These are phyloP conservation scores for Epinotia nisella DNA, from an alignment of 2,888 invertebrate species.

Conservation along the genomic window DNA sequence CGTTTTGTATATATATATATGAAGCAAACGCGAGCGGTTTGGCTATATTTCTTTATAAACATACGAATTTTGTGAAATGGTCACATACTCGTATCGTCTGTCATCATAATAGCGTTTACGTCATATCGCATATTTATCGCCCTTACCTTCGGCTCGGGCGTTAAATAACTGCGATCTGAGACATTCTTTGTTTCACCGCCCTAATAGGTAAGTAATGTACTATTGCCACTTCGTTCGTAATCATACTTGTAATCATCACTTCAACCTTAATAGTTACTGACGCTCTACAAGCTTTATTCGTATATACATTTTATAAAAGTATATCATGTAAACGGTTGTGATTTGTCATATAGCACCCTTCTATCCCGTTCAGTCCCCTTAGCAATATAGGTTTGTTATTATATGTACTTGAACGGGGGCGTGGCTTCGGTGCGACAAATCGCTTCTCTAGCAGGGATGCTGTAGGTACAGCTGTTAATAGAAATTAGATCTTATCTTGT, in stretches of 20 bases:
- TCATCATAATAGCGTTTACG: too few species aligned
- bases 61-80: too few species aligned
- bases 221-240: background rate
- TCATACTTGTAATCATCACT: background rate
- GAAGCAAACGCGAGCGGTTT: too few species aligned
- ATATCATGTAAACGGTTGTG: background rate
- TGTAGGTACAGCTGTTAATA: slow-evolving; percentile 13
- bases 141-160: too few species aligned
- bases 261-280: background rate
- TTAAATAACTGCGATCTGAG: too few species aligned
- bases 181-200: too few species aligned
- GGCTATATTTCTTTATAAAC: too few species aligned
- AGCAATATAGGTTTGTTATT: slow-evolving; percentile 12
- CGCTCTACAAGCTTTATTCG: background rate
- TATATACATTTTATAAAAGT: background rate
- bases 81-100: too few species aligned
- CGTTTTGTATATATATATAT: too few species aligned
- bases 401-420: slow-evolving; percentile 27
- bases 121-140: too few species aligned
- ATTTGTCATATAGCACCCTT: slow-evolving; percentile 30
- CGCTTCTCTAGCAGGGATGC: slow-evolving; percentile 44
- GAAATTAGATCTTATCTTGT: slow-evolving; percentile 16
- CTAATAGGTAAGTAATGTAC: too few species aligned
- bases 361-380: slow-evolving; percentile 16
- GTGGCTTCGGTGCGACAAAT: slow-evolving; percentile 41